Base-by-base conservation (phyloP, 1,140 invertebrate genomes). In the Chironomus striatipennis region DNA sequence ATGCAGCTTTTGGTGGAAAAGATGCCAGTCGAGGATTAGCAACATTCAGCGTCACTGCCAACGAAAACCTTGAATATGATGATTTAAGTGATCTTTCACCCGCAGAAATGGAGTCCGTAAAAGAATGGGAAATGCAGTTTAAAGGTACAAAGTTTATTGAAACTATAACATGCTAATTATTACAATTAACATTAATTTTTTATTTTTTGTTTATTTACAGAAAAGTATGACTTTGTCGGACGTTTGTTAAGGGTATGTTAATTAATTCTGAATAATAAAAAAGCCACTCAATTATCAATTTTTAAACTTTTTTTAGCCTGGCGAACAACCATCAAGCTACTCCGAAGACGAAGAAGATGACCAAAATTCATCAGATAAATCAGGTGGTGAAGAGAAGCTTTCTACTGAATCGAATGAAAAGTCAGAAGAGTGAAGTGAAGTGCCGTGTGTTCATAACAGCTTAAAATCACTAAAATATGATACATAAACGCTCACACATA, bases 71-170 rank as follows among this genome's bases (percentile, higher is more conserved):
- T 77, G 92, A 92, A 76, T 97, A 97, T 85, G 97, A 98, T 87
- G 97, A 99, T 83, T 85, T 98, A 7, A 96, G 93, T 83, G 97
- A 98, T 84, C 87, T 99, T 10, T 93, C 90, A 78, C 88, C 89
- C 7, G 88, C 90, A 83, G 88, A 93, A 84, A 93, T 94, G 91
- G 92, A 93, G 76, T 92, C 90, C 43, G 90, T 98, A 1, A 87
- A 87, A 77, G 97, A 99, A 85, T 99, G 97, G 97, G 96, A 98
- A 82, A 91, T 92, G 84, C 97, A 98, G 82, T 97, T 98, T 82
- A 92, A 91, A 89, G 95, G 95, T 95, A 86, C 24, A 82, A 73
- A 77, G 72, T 73, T n/a, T 42, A 73, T 42, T 34, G 24, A 2
- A 20, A 74, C n/a, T 18, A n/a, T 7, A 12, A 17, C 42, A 73